phyloP scores from a whole-genome alignment of 1,140 invertebrate genomes.

The Bacillus rossius region DNA sequence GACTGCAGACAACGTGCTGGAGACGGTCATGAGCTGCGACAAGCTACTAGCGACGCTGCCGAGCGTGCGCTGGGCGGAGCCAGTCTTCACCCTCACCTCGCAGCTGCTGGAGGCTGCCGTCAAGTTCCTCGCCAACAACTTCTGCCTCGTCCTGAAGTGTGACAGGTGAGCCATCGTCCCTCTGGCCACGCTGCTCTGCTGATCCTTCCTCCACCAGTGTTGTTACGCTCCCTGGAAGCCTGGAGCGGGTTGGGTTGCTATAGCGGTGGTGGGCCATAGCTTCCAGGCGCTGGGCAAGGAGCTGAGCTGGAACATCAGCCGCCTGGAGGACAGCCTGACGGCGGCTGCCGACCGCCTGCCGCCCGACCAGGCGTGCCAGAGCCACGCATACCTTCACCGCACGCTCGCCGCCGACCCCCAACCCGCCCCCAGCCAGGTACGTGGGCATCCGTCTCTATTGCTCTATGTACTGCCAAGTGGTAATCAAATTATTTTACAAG shows the following conservation, averaged over 20 bases:
- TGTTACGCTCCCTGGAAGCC: too few relatives aligned
- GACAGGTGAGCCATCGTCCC: slow-evolving; percentile 44
- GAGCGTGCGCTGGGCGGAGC: slow-evolving; percentile 64
- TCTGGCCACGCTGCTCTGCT: too few relatives aligned
- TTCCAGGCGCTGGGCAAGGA: slow-evolving; percentile 59
- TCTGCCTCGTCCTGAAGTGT: slow-evolving; percentile 54
- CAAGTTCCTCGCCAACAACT: slow-evolving; percentile 58
- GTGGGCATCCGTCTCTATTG: too few relatives aligned
- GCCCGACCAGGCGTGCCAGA: slow-evolving; percentile 64
- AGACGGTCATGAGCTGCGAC: slow-evolving; percentile 63
- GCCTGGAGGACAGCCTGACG: slow-evolving; percentile 59
- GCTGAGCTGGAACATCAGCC: slow-evolving; percentile 58
- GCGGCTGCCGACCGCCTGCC: slow-evolving; percentile 55
- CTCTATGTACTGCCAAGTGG: too few relatives aligned
- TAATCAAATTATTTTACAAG: too few relatives aligned
- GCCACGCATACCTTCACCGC: slow-evolving; percentile 50
- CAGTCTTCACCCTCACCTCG: slow-evolving; percentile 57
- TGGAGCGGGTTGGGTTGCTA: too few relatives aligned
- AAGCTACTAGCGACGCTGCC: slow-evolving; percentile 60
- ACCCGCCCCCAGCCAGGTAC: too few relatives aligned
- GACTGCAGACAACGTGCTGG: slow-evolving; percentile 57
- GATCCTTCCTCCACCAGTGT: too few relatives aligned
- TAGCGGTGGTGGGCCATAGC: slow-evolving; percentile 28
- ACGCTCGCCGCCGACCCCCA: slow-evolving; percentile 30
- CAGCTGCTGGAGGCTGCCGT: slow-evolving; percentile 61